Percentiles rank a stretch among this genome's conserved stretches.
phyloP scores from a whole-genome alignment of 2,797 vertebrate genomes.

The Sciaenops ocellatus region DNA sequence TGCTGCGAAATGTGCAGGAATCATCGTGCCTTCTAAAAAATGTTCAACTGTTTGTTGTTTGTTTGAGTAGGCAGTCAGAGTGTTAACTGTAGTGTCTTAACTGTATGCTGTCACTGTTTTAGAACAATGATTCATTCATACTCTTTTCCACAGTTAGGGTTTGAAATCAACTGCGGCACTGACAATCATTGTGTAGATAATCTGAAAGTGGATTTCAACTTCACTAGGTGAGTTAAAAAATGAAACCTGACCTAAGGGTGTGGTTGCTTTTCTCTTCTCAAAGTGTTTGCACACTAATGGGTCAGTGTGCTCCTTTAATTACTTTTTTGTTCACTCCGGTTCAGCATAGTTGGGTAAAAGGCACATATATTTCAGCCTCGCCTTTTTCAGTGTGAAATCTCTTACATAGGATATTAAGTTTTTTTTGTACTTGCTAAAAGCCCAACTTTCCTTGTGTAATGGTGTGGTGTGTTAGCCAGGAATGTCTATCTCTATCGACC shows the following conservation, averaged over 20 bases:
- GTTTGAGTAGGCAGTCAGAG: not conserved
- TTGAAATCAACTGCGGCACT: slow-evolving; percentile 86
- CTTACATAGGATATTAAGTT: too few relatives aligned
- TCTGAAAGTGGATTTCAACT: slow-evolving; percentile 85
- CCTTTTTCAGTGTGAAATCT: too few relatives aligned
- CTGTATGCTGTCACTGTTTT: not conserved
- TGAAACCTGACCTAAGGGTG: too few relatives aligned
- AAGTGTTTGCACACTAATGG: not conserved
- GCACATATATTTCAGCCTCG: not conserved
- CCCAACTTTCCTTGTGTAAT: too few relatives aligned
- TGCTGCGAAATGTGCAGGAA: too few relatives aligned
- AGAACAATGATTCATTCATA: not conserved
- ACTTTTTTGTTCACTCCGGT: not conserved
- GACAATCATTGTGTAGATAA: slow-evolving; percentile 85
- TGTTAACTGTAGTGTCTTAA: too few relatives aligned
- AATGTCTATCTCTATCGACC: too few relatives aligned
- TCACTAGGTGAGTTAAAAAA: slow-evolving; percentile 78
- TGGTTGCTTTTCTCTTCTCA: not conserved
- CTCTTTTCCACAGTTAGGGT: slow-evolving; percentile 80
- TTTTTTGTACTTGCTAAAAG: too few relatives aligned
- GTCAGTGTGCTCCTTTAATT: not conserved
- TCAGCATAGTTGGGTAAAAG: not conserved
- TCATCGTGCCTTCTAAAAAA: too few relatives aligned
- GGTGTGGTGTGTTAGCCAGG: too few relatives aligned
- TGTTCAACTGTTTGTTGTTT: too few relatives aligned